A percentile compares a stretch with the other conserved stretches of the same genome.
Conservation (phyloP, 1,140 invertebrate species). For the Sycophila sp. region DNA sequence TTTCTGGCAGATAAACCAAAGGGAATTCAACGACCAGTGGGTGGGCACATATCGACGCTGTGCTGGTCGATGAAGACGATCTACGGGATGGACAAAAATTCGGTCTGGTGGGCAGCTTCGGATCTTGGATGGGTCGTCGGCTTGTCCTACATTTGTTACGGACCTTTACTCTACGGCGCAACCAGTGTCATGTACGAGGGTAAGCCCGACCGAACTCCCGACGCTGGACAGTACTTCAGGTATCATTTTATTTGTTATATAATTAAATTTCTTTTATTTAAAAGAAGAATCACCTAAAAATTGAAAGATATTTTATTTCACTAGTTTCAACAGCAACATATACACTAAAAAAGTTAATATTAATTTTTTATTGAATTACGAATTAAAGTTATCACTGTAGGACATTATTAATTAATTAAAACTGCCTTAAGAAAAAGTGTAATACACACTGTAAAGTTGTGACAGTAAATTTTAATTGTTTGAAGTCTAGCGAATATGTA, state of each 20-base stretch:
- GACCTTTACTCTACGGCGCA: constrained; percentile 81
- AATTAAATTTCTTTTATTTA: too few relatives aligned
- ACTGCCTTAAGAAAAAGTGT: too few relatives aligned
- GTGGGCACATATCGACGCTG: constrained; percentile 85
- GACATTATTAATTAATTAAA: too few relatives aligned
- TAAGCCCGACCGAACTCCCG: constrained; percentile 92
- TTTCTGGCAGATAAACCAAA: constrained; percentile 83
- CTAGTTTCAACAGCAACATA: too few relatives aligned
- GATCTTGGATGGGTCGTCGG: constrained; percentile 95
- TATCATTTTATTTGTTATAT: constrained; percentile 54
- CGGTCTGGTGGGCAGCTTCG: constrained; percentile 92
- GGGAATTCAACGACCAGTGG: constrained; percentile 85
- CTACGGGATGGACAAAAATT: constrained; percentile 82
- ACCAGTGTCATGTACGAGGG: constrained; percentile 94
- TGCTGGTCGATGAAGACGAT: constrained; percentile 86
- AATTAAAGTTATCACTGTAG: too few relatives aligned
- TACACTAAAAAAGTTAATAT: too few relatives aligned
- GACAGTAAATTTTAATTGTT: too few relatives aligned
- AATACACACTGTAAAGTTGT: too few relatives aligned
- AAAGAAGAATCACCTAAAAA: too few relatives aligned
- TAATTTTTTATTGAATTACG: too few relatives aligned
- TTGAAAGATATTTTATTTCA: too few relatives aligned
- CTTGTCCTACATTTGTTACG: constrained; percentile 94
- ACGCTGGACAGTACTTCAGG: constrained; percentile 90
- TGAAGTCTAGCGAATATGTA: too few relatives aligned